A percentile compares a stretch with the other conserved stretches of the same genome.
phyloP scores from a whole-genome alignment of 2,797 vertebrate genomes.

The Knipowitschia caucasica region DNA sequence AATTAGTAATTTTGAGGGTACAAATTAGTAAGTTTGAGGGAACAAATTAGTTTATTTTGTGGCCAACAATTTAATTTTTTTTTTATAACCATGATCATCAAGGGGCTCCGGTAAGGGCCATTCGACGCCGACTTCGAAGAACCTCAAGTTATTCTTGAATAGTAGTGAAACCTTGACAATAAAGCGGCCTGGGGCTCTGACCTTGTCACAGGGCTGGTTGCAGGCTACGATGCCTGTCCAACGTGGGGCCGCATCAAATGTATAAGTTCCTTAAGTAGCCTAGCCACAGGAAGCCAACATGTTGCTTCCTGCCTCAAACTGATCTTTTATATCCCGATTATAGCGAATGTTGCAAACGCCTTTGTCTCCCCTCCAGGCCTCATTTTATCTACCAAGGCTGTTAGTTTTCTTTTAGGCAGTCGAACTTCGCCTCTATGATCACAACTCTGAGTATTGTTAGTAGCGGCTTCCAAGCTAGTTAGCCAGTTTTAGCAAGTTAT shows the following conservation, averaged over 20 bases:
- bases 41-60: no score
- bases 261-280: background rate
- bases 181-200: background rate
- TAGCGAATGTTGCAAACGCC: background rate
- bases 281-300: background rate
- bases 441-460: background rate
- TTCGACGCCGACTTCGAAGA: no score
- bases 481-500: no score
- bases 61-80: no score
- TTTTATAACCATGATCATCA: no score
- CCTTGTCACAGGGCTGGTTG: background rate
- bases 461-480: background rate
- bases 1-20: no score
- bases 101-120: no score
- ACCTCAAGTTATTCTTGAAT: background rate
- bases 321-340: background rate
- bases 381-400: background rate
- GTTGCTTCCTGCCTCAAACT: background rate
- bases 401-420: background rate
- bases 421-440: background rate
- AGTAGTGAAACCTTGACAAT: background rate
- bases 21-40: no score
- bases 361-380: background rate
- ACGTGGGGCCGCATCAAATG: background rate
- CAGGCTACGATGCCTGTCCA: no score